These are phyloP conservation scores for Epizoanthus ramosus DNA, from an alignment of 92 coral and sea anemone genomes.

Conservation along the genomic window DNA sequence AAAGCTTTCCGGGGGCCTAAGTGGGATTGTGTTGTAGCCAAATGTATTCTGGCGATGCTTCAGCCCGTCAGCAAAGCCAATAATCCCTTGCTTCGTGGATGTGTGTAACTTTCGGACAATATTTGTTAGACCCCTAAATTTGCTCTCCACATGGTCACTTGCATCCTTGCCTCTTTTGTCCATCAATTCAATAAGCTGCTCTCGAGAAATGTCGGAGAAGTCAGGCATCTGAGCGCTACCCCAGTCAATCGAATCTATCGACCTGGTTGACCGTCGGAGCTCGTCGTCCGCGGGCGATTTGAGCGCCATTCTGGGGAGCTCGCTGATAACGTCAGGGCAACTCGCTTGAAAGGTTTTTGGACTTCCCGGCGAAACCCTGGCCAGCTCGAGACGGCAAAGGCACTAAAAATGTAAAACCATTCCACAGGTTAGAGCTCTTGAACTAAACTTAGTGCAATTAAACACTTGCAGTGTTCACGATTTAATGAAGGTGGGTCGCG, in stretches of 20 bases:
- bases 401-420: neutral
- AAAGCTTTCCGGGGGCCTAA: slow-evolving; percentile 57
- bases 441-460: neutral
- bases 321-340: too few species aligned
- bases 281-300: neutral
- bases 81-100: slow-evolving; percentile 73
- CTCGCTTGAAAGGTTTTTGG: neutral
- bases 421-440: neutral
- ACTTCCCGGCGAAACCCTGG: neutral
- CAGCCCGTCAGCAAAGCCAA: slow-evolving; percentile 70
- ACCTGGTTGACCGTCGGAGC: slow-evolving; percentile 1
- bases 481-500: neutral
- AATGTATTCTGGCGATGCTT: slow-evolving; percentile 49
- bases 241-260: slow-evolving; percentile 38
- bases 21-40: slow-evolving; percentile 70
- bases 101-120: slow-evolving; percentile 69
- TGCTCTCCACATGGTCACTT: slow-evolving; percentile 51
- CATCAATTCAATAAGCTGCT: slow-evolving; percentile 59
- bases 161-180: slow-evolving; percentile 48
- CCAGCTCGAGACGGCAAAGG: neutral
- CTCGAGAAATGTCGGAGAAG: slow-evolving; percentile 66
- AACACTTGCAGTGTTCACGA: neutral
- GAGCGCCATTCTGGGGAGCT: slow-evolving; percentile 3
- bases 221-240: slow-evolving; percentile 47
- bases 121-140: slow-evolving; percentile 67